Evolutionary conservation across 2,113 vertebrate species (phyloP), one percentile per base, ranked within the genome.

Genomic region (Noctilio leporinus): DNA sequence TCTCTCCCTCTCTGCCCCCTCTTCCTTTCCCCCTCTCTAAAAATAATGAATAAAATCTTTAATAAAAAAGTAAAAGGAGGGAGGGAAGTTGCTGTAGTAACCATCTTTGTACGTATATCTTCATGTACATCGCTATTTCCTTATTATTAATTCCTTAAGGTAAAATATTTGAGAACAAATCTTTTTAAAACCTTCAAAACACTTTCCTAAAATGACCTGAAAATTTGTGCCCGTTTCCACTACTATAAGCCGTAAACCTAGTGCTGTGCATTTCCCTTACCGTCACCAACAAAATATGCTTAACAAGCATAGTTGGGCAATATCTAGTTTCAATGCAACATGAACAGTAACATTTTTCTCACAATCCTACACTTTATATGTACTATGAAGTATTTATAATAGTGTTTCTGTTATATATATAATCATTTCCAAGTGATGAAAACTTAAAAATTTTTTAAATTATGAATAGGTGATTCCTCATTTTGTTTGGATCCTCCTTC

Each of bases 91-190:
- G 40, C 15, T 86, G 7, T 26, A 10, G 40, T 91, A 69, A 93
- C 12, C 33, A 91, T 47, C 45, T 82, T 64, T 76, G 3, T 22
- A 59, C 30, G 11, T 22, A 3, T 69, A 59, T 87, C 3, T 70
- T 78, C 57, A 93, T 47, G 40, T 78, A 73, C 24, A 10, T 47
- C 16, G 67, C 45, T 67, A 90, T 53, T 91, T 86, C 16, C 16
- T 94, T 72, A 89, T 12, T 67, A 86, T 91, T 95, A 86, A 91
- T 45, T 85, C 22, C 80, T 89, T 83, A 45, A 95, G 55, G 53
- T 47, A 77, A 95, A 95, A 55, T 69, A 92, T 51, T 70, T 81
- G 43, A 78, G 8, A 87, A 89, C 62, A 89, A 93, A 87, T 76
- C 47, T 75, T 73, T 80, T 86, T 78, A 72, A 89, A 28, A 4